Evolutionary conservation across 2,797 vertebrate genomes (phyloP).

Genomic region (Acipenser ruthenus): DNA sequence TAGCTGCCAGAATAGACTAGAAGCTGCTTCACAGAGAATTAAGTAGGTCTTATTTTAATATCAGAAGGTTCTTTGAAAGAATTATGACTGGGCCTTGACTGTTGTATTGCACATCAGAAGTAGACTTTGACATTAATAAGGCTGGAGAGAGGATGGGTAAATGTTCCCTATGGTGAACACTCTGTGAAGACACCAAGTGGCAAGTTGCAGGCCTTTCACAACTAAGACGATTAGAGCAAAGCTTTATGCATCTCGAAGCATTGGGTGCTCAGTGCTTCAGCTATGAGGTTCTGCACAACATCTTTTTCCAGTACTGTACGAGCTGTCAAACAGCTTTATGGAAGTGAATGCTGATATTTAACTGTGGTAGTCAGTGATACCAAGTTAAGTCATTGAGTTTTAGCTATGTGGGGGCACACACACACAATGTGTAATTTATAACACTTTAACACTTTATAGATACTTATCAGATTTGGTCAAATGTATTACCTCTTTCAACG

Average conservation of each 20-base stretch:
- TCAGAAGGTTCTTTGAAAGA: constrained; percentile 57
- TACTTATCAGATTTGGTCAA: too few species aligned
- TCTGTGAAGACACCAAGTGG: background rate
- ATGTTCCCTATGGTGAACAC: background rate
- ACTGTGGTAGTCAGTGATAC: background rate
- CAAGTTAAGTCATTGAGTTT: too few species aligned
- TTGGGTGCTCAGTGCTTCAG: too few species aligned
- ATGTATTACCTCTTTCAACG: too few species aligned
- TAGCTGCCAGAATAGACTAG: constrained; percentile 46
- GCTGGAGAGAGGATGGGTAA: constrained; percentile 1
- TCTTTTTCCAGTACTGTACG: background rate
- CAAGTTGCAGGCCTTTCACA: background rate
- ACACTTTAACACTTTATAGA: too few species aligned
- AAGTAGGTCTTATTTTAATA: constrained; percentile 55
- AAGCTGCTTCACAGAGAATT: constrained; percentile 49
- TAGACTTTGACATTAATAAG: constrained; percentile 41
- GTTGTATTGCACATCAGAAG: constrained; percentile 26
- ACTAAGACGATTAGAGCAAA: background rate
- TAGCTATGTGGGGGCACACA: too few species aligned
- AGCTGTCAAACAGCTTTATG: background rate
- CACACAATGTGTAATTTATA: too few species aligned
- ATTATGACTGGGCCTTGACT: constrained; percentile 54
- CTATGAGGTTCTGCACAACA: background rate
- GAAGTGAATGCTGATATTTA: constrained; percentile 13
- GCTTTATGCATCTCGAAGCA: background rate